Conservation (phyloP, 1,140 invertebrate genomes). For the Sycophaga agraensis region DNA sequence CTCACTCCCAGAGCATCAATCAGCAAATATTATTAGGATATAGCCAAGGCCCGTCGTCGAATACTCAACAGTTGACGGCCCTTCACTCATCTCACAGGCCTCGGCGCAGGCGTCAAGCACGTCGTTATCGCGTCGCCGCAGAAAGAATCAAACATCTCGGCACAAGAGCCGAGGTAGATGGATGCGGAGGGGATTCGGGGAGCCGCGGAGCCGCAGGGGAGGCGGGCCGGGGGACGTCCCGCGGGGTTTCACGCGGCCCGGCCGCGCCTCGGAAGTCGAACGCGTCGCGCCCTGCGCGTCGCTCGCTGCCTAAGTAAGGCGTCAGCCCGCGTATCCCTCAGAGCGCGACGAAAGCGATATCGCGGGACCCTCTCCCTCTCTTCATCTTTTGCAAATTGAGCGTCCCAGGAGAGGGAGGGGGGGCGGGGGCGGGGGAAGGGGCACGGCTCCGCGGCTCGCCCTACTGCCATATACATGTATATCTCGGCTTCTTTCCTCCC, state of each 20-base stretch:
- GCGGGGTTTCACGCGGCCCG: conserved; percentile 14
- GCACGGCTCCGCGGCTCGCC: too few species aligned
- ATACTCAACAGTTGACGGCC: conserved; percentile 11
- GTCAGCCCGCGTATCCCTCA: conserved; percentile 20
- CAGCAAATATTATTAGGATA: too few species aligned
- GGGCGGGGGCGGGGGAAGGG: neutral
- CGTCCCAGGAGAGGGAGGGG: conserved; percentile 1
- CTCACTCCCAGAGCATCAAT: too few species aligned
- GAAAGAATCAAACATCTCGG: neutral
- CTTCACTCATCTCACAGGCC: too few species aligned
- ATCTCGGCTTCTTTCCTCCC: too few species aligned
- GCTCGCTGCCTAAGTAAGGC: conserved; percentile 12
- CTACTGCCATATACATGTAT: too few species aligned
- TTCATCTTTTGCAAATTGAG: neutral
- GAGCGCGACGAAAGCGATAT: conserved; percentile 8
- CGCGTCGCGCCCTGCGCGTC: too few species aligned
- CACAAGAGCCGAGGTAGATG: neutral
- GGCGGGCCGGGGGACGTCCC: conserved; percentile 5
- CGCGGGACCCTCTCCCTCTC: neutral
- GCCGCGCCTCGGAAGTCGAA: conserved; percentile 10
- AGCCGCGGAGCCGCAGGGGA: neutral
- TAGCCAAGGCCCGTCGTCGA: neutral
- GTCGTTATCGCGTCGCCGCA: neutral
- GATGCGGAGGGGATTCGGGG: too few species aligned
- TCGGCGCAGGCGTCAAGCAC: neutral